phyloP scores from a whole-genome alignment of 2,888 invertebrate genomes.

The Noctua janthina region DNA sequence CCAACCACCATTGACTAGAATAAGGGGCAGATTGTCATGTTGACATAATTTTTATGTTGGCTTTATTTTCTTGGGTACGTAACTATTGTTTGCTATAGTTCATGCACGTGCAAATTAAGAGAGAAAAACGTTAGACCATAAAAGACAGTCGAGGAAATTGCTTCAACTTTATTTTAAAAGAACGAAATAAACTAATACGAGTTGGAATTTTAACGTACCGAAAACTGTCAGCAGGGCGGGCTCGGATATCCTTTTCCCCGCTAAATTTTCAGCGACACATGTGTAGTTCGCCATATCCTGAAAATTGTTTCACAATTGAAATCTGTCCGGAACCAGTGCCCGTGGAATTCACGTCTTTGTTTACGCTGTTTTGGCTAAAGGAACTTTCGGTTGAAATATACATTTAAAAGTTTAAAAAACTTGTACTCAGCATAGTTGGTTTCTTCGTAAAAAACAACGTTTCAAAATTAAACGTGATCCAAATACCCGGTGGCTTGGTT shows the following conservation, averaged over 20 bases:
- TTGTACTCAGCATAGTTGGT: not conserved
- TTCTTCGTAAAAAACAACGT: not conserved
- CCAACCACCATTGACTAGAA: conserved; percentile 97
- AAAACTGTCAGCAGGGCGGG: conserved; percentile 97
- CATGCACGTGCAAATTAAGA: not conserved
- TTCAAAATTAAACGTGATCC: not conserved
- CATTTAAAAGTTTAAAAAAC: not conserved
- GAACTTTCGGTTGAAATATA: conserved; percentile 8
- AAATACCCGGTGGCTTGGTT: not conserved
- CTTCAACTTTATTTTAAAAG: conserved; percentile 33
- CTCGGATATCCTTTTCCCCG: conserved; percentile 95
- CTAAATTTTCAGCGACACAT: conserved; percentile 98
- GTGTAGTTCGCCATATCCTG: conserved; percentile 98
- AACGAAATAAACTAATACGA: conserved; percentile 37
- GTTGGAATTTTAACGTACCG: conserved; percentile 91
- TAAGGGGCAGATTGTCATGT: not conserved
- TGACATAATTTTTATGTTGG: not conserved
- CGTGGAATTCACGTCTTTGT: conserved; percentile 50
- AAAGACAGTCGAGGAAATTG: not conserved
- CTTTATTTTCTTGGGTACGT: not conserved
- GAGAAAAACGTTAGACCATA: not conserved
- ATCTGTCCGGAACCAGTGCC: conserved; percentile 51
- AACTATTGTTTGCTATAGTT: not conserved
- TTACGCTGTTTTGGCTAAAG: conserved; percentile 25
- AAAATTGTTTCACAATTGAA: conserved; percentile 67